phyloP scores from a whole-genome alignment of 2,113 vertebrate species.

The Mola mola region DNA sequence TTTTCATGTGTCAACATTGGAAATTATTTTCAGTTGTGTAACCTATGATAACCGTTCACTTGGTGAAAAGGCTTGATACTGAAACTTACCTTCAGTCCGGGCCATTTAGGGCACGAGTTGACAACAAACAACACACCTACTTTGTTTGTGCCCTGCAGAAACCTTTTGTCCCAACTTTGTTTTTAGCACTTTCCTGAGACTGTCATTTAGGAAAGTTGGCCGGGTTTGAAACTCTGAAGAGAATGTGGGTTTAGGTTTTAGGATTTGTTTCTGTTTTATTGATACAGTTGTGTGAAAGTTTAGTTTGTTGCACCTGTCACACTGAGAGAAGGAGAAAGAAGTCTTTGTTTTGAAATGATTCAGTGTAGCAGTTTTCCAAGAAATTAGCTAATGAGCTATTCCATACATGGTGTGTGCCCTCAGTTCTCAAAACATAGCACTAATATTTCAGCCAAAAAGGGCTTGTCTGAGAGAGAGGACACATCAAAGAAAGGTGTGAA shows the following conservation, averaged over 20 bases:
- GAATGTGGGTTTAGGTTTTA: neutral
- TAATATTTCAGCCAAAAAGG: slow-evolving; percentile 33
- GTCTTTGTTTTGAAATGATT: slow-evolving; percentile 41
- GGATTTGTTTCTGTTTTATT: slow-evolving; percentile 10
- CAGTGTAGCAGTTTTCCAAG: slow-evolving; percentile 30
- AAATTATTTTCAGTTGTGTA: no score
- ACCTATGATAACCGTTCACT: no score
- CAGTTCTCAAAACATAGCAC: slow-evolving; percentile 30
- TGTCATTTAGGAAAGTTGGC: neutral
- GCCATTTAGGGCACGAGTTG: neutral
- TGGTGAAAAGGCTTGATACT: no score
- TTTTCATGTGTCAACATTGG: no score
- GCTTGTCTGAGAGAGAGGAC: rapidly evolving
- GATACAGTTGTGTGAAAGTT: slow-evolving; percentile 13
- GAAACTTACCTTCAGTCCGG: slow-evolving; percentile 1
- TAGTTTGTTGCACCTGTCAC: slow-evolving; percentile 21
- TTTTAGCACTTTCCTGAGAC: neutral
- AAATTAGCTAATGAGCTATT: slow-evolving; percentile 6
- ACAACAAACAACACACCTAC: neutral
- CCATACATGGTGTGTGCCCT: slow-evolving; percentile 15
- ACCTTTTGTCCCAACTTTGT: slow-evolving; percentile 4
- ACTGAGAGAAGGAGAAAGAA: slow-evolving; percentile 30
- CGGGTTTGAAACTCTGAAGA: neutral
- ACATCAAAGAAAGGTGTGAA: neutral
- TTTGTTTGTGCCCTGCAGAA: slow-evolving; percentile 26